These are phyloP conservation scores for Tenualosa ilisha DNA, from an alignment of 2,797 vertebrate species.

Conservation along the genomic window DNA sequence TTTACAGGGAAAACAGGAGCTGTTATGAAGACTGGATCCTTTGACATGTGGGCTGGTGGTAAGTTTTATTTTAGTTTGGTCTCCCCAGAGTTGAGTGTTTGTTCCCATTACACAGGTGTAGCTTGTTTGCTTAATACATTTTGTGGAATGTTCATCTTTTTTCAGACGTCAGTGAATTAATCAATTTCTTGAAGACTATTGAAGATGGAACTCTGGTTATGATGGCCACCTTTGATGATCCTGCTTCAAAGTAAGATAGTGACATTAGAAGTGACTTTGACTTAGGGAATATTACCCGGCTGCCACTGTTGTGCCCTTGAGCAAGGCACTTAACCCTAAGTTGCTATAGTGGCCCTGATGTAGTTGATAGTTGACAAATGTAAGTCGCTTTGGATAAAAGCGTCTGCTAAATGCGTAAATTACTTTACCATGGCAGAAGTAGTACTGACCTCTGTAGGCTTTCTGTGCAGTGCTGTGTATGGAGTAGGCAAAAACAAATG, in stretches of 20 bases:
- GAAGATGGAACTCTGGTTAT: conserved; percentile 88
- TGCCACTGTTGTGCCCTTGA: no score
- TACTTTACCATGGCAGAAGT: not conserved
- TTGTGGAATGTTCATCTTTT: conserved; percentile 26
- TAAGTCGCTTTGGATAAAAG: no score
- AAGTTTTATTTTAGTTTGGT: conserved; percentile 52
- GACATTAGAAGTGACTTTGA: not conserved
- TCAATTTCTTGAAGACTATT: conserved; percentile 86
- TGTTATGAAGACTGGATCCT: conserved; percentile 77
- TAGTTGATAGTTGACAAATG: no score
- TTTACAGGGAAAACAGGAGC: conserved; percentile 84
- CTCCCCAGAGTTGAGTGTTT: not conserved
- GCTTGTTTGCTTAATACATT: not conserved
- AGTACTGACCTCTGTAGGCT: not conserved
- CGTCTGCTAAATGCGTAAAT: no score
- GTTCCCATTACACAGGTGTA: not conserved
- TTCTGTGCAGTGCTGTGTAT: no score
- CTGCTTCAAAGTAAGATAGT: conserved; percentile 93
- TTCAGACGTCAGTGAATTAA: conserved; percentile 85
- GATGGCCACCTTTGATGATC: conserved; percentile 94
- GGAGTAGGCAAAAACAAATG: no score
- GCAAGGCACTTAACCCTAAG: no score
- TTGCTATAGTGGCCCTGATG: no score
- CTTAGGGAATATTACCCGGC: not conserved
- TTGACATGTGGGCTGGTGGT: conserved; percentile 97